These are phyloP conservation scores for Amiota mariae DNA, from an alignment of 2,888 invertebrate species.

Conservation along the genomic window DNA sequence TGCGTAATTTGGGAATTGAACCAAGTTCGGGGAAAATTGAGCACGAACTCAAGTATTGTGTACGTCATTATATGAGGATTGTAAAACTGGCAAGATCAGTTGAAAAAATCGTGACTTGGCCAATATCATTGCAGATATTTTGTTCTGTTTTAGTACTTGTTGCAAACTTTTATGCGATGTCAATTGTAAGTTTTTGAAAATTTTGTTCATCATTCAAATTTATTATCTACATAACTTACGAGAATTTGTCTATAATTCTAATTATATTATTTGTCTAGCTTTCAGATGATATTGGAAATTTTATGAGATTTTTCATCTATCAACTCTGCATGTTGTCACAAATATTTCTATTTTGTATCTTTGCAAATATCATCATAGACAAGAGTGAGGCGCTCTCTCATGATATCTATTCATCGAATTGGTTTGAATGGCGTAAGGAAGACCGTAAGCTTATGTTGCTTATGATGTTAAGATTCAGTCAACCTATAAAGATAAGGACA, in stretches of 20 bases:
- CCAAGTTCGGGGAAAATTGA: slow-evolving; percentile 31
- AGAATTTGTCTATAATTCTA: no score
- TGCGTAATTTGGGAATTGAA: slow-evolving; percentile 51
- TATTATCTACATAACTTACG: no score
- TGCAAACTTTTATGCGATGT: slow-evolving; percentile 65
- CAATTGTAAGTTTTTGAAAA: slow-evolving; percentile 52
- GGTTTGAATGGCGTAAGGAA: slow-evolving; percentile 51
- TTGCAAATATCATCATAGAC: slow-evolving; percentile 55
- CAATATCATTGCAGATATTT: slow-evolving; percentile 63
- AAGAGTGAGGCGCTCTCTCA: slow-evolving; percentile 51
- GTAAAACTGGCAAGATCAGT: slow-evolving; percentile 47
- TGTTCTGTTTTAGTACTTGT: slow-evolving; percentile 65
- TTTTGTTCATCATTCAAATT: no score
- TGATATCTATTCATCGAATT: slow-evolving; percentile 53
- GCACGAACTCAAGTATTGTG: slow-evolving; percentile 53
- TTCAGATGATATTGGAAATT: slow-evolving; percentile 41
- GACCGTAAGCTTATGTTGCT: slow-evolving; percentile 54
- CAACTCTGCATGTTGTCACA: slow-evolving; percentile 57
- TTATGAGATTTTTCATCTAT: slow-evolving; percentile 52
- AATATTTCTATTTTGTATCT: slow-evolving; percentile 61
- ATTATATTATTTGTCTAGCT: slow-evolving; percentile 45
- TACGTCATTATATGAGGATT: slow-evolving; percentile 52
- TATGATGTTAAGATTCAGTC: slow-evolving; percentile 52
- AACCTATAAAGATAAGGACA: slow-evolving; percentile 50
- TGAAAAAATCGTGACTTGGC: slow-evolving; percentile 57